A percentile compares a stretch with the other conserved stretches of the same genome.
Evolutionary conservation across 2,888 invertebrate genomes (phyloP).

Genomic region (Heliconius erato): DNA sequence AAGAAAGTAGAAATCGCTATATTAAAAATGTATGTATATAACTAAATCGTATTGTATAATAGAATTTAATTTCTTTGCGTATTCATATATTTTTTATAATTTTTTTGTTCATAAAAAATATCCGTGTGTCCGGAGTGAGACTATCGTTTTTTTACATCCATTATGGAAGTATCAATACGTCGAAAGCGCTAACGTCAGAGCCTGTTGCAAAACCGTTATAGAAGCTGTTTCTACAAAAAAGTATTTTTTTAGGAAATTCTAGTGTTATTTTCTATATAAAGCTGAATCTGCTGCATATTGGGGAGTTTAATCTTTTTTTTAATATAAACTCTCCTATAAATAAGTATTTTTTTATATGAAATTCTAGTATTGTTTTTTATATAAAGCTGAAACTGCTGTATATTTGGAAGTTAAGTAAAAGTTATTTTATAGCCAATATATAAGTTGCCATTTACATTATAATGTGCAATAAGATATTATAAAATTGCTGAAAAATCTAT

Average conservation of each 20-base stretch:
- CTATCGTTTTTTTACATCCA: slow-evolving; percentile 26
- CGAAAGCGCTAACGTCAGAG: slow-evolving; percentile 10
- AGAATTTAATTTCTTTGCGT: background rate
- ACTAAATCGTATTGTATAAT: background rate
- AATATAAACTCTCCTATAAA: too few relatives aligned
- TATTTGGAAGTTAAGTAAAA: too few relatives aligned
- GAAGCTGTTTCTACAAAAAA: slow-evolving; percentile 10
- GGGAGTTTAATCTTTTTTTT: background rate
- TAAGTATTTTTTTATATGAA: too few relatives aligned
- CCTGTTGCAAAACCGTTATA: background rate
- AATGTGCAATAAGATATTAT: too few relatives aligned
- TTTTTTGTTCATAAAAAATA: slow-evolving; percentile 6
- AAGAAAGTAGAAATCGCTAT: background rate
- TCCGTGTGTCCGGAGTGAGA: background rate
- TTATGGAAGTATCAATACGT: slow-evolving; percentile 23
- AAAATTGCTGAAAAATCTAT: too few relatives aligned
- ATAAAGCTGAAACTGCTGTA: too few relatives aligned
- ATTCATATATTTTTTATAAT: background rate
- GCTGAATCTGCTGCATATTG: background rate
- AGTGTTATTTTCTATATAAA: background rate
- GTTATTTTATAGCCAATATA: too few relatives aligned
- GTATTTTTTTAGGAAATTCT: background rate
- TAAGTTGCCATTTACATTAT: too few relatives aligned
- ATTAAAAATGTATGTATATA: background rate
- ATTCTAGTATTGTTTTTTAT: too few relatives aligned